Evolutionary conservation across 2,888 invertebrate species (phyloP), one percentile per base, ranked within the genome.

Genomic region (Cheilosia variabilis): DNA sequence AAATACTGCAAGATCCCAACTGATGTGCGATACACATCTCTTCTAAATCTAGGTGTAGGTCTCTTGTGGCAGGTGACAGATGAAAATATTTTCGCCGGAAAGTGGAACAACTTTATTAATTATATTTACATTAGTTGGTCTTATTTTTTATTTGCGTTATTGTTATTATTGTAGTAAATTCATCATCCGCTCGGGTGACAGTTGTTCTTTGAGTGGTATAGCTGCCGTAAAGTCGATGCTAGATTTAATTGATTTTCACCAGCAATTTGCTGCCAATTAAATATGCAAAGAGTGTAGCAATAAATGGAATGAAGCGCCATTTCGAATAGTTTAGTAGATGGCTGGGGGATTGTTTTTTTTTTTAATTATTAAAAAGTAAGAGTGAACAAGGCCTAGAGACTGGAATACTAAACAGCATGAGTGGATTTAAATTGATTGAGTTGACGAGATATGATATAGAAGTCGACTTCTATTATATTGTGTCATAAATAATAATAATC

Each of bases 31-130:
- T 57, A 58, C 50, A 34, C 41, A 58, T 72, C 31, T 52, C 22
- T 47, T 47, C 34, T 6, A 10, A 43, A 81, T 76, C 50, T 41
- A 50, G 81, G 81, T 81, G 81, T 81, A 81, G 81, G 81, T 81
- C 76, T 43, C n/a, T 43, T 41, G 43, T 69, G 80, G 41, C 78
- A 80, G 27, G 66, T 50, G 63, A 45, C 43, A 43, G 60, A 43
- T 63, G 47, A 1, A 5, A 27, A 45, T 60, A 80, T 62, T 57
- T 37, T 55, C 7, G 27, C 10, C 41, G 17, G 31, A 81, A 81
- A 76, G 81, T 81, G 69, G 81, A 63, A 81, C 81, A 69, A 43
- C 22, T 34, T 31, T 50, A 81, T 76, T 76, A 76, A 76, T 81
- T 81, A 27, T 3, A 17, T 63, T 76, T 50, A 55, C 68, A 57